Evolutionary conservation across 64 coral and sea anemone genomes (phyloP).

Genomic region (Stichodactyla mertensii): DNA sequence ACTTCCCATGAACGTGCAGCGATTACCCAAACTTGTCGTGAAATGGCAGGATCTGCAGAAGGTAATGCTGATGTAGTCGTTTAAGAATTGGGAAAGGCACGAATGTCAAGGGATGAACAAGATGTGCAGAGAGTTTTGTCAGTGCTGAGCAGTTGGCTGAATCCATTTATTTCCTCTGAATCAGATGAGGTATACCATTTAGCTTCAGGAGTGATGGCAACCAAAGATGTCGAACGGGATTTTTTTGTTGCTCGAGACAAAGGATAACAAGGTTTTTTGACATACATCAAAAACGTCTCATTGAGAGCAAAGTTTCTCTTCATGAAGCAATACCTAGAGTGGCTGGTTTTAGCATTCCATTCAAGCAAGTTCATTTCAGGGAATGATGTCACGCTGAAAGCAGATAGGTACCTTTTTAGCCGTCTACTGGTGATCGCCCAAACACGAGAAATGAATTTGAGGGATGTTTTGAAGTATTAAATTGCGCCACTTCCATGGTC

Average conservation of each 20-base stretch:
- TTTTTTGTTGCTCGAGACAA: no score
- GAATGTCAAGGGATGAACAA: no score
- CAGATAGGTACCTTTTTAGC: constrained; percentile 45
- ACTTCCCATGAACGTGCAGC: constrained; percentile 21
- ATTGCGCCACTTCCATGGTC: constrained; percentile 45
- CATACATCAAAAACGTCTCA: background rate
- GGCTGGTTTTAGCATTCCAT: background rate
- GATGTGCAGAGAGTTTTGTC: no score
- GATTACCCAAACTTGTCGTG: constrained; percentile 18
- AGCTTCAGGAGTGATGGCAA: no score
- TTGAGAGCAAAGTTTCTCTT: constrained; percentile 28
- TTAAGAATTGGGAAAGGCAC: no score
- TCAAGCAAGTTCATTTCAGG: background rate
- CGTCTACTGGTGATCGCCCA: constrained; percentile 45
- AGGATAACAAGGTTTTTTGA: no score
- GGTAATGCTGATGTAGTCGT: no score
- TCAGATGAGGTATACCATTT: no score
- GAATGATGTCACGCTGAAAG: constrained; percentile 38
- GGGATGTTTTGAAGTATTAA: constrained; percentile 26
- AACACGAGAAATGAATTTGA: constrained; percentile 37
- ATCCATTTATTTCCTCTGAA: no score
- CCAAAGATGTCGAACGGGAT: no score
- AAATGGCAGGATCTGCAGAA: background rate
- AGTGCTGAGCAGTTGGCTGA: no score
- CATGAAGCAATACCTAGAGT: constrained; percentile 37